Base-by-base conservation (phyloP, 2,113 vertebrate species). In the Guaruba guarouba region DNA sequence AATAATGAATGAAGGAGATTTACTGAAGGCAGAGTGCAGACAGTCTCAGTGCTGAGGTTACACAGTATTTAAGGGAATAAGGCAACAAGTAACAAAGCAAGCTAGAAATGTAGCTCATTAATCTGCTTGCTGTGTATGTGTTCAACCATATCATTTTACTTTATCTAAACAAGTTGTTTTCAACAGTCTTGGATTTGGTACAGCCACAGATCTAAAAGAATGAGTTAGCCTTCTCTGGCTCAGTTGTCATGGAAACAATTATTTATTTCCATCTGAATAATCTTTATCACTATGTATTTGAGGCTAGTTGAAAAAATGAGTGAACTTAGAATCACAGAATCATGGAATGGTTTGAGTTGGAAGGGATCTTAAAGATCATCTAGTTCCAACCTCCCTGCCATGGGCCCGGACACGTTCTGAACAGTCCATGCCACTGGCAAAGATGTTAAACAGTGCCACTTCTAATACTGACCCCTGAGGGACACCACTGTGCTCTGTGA, bases 231-330 rank as follows among this genome's bases (percentile, higher is more conserved):
- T 88, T 82, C 10, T 33, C 67, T 88, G 64, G 16, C 29, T 90
- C 51, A n/a, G 93, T 94, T 91, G 82, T 88, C 95, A 96, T 95
- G 74, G 90, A 88, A 83, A 96, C 78, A 88, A 92, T 90, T 88
- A 88, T 88, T 95, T 92, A 64, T 29, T 95, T 90, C 64, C 33
- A 46, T 77, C 68, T 88, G 71, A 25, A 49, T 80, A 86, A 77
- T 93, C n/a, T 77, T 59, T 48, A 61, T 70, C 43, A 64, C 63
- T 83, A 81, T 9, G 13, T 29, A 86, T 13, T 17, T 33, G 20
- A 67, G 86, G 27, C 8, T 59, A 73, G 39, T 31, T 64, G 37
- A 63, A 90, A 85, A 77, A 92, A 37, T 43, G 16, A 80, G 27
- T 39, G 37, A 94, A 91, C 2, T 57, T 59, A 16, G 57, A 59